A percentile compares a stretch with the other conserved stretches of the same genome.
Conservation (phyloP, 2,113 vertebrate genomes). For the Alosa alosa region DNA sequence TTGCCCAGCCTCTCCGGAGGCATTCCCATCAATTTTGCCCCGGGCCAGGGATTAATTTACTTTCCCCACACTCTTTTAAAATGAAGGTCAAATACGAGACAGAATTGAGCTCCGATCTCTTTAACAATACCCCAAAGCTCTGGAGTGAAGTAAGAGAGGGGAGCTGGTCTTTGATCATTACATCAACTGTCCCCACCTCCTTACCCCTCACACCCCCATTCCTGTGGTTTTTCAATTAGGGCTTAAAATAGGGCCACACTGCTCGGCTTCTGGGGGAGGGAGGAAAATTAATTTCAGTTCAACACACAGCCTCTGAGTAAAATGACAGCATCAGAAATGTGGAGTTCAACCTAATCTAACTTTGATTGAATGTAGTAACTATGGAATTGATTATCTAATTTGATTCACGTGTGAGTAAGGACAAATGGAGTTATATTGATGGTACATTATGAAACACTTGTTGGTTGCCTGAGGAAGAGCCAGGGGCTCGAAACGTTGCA, state of each 20-base stretch:
- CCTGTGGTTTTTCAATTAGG: background rate
- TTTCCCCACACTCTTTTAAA: conserved; percentile 7
- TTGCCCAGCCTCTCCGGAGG: conserved; percentile 7
- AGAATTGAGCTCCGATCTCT: background rate
- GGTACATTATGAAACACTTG: too few species aligned
- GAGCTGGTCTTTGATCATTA: background rate
- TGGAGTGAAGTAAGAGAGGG: background rate
- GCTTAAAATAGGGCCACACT: background rate
- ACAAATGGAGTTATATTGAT: too few species aligned
- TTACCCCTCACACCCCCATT: background rate
- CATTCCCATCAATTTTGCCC: conserved; percentile 5
- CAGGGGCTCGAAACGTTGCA: too few species aligned
- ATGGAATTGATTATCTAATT: too few species aligned
- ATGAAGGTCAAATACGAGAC: background rate
- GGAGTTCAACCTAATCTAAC: background rate
- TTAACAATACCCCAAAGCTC: background rate
- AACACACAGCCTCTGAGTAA: background rate
- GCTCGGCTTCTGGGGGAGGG: background rate
- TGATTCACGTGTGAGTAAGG: too few species aligned
- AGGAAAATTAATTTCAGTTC: background rate
- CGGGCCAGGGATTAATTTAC: background rate
- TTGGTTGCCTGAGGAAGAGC: too few species aligned
- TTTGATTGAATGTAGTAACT: too few species aligned
- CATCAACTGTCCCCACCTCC: background rate
- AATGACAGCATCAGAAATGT: background rate